Percentiles rank a stretch among this genome's conserved stretches.
Conservation (phyloP, 2,113 vertebrate genomes). For the Trichechus manatus region DNA sequence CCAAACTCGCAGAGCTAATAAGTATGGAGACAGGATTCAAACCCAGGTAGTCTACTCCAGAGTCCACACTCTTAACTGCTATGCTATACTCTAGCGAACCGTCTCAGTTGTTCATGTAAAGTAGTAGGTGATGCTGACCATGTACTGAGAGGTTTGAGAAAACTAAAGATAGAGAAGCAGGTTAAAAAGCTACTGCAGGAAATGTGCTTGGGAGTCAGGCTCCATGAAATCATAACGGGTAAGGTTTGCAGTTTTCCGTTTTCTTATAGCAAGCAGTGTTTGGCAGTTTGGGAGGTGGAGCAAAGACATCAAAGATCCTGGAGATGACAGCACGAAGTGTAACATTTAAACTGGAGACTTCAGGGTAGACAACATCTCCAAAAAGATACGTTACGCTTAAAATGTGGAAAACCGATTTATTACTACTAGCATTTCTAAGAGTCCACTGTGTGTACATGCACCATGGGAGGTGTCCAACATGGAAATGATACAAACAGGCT, state of each 20-base stretch:
- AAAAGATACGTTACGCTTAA: not conserved
- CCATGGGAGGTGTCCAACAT: rapidly evolving
- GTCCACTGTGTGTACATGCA: not conserved
- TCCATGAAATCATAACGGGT: not conserved
- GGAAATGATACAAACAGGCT: not conserved
- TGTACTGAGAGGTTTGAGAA: not conserved
- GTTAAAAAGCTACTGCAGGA: not conserved
- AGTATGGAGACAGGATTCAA: not conserved
- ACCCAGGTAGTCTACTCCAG: not conserved
- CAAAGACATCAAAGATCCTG: not conserved
- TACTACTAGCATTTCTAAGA: not conserved
- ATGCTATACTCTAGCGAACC: not conserved
- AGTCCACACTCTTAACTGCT: not conserved
- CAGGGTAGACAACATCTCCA: not conserved
- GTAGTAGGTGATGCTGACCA: not conserved
- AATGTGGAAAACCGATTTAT: not conserved
- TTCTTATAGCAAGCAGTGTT: not conserved
- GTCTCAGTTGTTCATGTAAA: not conserved
- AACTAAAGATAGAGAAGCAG: not conserved
- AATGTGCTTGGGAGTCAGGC: not conserved
- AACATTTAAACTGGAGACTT: not conserved
- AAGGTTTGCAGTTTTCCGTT: not conserved
- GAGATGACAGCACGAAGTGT: not conserved
- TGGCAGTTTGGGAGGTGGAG: not conserved
- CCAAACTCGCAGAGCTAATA: not conserved